Evolutionary conservation across 2,888 invertebrate genomes (phyloP).

Genomic region (Sesamia inferens): DNA sequence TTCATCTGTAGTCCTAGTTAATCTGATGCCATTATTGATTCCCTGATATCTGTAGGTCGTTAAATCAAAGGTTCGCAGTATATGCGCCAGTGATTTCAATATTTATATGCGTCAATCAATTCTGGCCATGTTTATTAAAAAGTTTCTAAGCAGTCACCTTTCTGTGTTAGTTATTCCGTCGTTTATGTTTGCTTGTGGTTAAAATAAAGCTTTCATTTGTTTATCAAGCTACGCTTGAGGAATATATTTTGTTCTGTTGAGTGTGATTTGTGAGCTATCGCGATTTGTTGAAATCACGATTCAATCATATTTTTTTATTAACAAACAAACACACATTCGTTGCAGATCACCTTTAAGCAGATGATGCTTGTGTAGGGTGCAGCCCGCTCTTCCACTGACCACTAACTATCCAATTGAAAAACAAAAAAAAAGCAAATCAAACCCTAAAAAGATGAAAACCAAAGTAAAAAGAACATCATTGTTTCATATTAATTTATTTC

Average conservation of each 20-base stretch:
- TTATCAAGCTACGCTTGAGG: background rate
- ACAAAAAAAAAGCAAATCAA: too few species aligned
- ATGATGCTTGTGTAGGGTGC: too few species aligned
- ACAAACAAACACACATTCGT: too few species aligned
- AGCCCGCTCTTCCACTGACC: too few species aligned
- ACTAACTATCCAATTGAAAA: too few species aligned
- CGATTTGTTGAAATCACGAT: background rate
- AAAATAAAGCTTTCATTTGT: constrained; percentile 20
- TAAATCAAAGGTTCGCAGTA: constrained; percentile 57
- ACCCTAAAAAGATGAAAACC: too few species aligned
- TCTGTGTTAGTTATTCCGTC: constrained; percentile 39
- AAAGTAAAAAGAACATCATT: too few species aligned
- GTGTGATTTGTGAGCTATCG: background rate
- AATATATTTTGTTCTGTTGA: background rate
- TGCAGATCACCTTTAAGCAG: too few species aligned
- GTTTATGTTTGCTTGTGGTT: constrained; percentile 32
- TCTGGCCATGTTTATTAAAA: constrained; percentile 57
- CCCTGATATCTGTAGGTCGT: constrained; percentile 64
- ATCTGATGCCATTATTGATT: constrained; percentile 84
- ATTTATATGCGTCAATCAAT: constrained; percentile 52
- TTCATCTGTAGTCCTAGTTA: constrained; percentile 80
- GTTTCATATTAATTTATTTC: background rate
- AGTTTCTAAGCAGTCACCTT: constrained; percentile 33
- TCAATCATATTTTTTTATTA: too few species aligned
- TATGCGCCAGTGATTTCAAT: constrained; percentile 53